Base-by-base conservation (phyloP, 2,797 vertebrate genomes). In the Linurgus olivaceus region DNA sequence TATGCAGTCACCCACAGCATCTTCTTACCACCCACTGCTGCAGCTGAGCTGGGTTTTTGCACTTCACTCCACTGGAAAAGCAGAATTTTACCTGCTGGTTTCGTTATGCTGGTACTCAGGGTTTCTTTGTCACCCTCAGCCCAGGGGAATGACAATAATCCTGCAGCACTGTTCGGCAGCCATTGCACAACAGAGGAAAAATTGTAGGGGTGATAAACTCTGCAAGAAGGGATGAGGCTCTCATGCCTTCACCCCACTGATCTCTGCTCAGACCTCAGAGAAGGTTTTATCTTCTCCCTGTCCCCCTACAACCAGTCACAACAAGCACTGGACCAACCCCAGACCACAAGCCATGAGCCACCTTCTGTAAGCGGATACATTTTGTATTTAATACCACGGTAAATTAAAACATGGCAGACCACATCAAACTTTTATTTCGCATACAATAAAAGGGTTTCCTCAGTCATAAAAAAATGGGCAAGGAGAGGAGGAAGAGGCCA, bases 401-500 rank as follows among this genome's bases (percentile, higher is more conserved):
- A 94, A 96, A 96, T 97, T 96, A 86, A 95, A 96, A 97, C 81
- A 95, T 81, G 79, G 93, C 93, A 96, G 85, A 81, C 95, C 94
- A 95, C 91, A 96, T 96, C 94, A 96, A 94, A 79, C 87, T 95
- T 95, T 94, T 93, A 94, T 93, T 95, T 93, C 11, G 1, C 25
- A 1, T 93, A 93, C 85, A 96, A 95, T 96, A 97, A 97, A 97
- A 94, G 94, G 67, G 89, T 94, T 96, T 97, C 95, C 96, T 96
- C 91, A 54, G 82, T 52, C 74, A 37, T 97, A 87, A 96, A 95
- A 94, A 94, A 83, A 78, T 51, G 89, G 93, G 91, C 66, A 96
- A 91, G 40, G 59, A 94, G 67, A 94, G 48, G 85, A 74, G 87
- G 79, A 96, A 96, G 82, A 91, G 94, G 91, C 93, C 95, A 94